phyloP scores from a whole-genome alignment of 2,113 vertebrate species.

The Hemicordylus capensis region DNA sequence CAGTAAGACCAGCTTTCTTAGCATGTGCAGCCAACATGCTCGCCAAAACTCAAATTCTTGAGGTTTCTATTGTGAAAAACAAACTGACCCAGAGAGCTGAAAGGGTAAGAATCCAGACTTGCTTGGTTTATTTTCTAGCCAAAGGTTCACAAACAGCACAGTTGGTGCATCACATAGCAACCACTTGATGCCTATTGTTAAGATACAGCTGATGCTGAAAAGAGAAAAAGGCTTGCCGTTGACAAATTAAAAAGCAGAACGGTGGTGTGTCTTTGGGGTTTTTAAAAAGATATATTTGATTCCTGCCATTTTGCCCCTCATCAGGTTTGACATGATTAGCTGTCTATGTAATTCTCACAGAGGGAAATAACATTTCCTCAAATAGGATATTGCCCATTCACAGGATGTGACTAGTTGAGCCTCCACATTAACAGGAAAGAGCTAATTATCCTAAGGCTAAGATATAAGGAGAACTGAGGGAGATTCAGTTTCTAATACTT shows the following conservation, averaged over 20 bases:
- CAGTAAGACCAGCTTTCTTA: slow-evolving; percentile 55
- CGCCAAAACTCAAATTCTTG: slow-evolving; percentile 65
- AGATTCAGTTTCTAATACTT: too few species aligned
- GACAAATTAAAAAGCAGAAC: slow-evolving; percentile 49
- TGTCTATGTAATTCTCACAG: slow-evolving; percentile 36
- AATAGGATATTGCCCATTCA: slow-evolving; percentile 40
- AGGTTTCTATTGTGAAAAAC: slow-evolving; percentile 65
- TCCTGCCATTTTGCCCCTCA: slow-evolving; percentile 42
- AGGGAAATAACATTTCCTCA: slow-evolving; percentile 30
- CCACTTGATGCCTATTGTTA: slow-evolving; percentile 58
- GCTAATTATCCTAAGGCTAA: not conserved
- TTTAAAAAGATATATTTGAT: slow-evolving; percentile 28
- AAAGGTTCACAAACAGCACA: slow-evolving; percentile 70
- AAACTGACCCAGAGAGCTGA: slow-evolving; percentile 69
- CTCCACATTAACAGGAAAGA: slow-evolving; percentile 5
- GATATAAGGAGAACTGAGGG: not conserved
- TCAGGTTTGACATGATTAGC: slow-evolving; percentile 34
- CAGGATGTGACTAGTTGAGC: slow-evolving; percentile 9
- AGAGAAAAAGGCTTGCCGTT: slow-evolving; percentile 38
- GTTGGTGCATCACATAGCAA: slow-evolving; percentile 59
- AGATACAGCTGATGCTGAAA: slow-evolving; percentile 56
- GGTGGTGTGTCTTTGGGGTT: slow-evolving; percentile 43
- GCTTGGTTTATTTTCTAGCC: slow-evolving; percentile 61
- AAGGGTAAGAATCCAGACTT: slow-evolving; percentile 67
- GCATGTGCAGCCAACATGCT: slow-evolving; percentile 47